Percentiles rank a stretch among this genome's conserved stretches.
These are phyloP conservation scores for Smittia aterrima DNA, from an alignment of 2,888 invertebrate species.

Conservation along the genomic window DNA sequence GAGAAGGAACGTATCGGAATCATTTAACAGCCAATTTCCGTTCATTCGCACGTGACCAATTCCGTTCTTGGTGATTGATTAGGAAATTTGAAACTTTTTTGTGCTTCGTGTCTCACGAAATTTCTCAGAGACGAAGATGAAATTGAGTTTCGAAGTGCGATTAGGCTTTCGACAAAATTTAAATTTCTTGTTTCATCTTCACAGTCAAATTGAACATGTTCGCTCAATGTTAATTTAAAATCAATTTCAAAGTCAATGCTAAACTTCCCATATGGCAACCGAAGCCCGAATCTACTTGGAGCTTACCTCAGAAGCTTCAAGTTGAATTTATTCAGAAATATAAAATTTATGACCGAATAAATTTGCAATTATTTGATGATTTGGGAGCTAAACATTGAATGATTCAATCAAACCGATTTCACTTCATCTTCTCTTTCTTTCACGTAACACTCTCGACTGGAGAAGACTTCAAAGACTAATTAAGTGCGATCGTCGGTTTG, in stretches of 20 bases:
- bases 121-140: not conserved
- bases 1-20: not conserved
- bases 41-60: constrained; percentile 24
- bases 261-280: not conserved
- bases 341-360: not conserved
- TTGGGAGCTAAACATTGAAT: not conserved
- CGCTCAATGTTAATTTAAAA: not conserved
- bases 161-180: not conserved
- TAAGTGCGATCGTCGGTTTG: too few relatives aligned
- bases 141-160: not conserved
- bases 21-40: constrained; percentile 33
- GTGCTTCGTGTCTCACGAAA: too few relatives aligned
- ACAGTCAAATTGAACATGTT: constrained; percentile 5
- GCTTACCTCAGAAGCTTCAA: too few relatives aligned
- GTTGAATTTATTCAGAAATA: not conserved
- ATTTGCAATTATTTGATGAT: not conserved
- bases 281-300: too few relatives aligned
- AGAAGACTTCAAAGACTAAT: too few relatives aligned
- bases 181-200: not conserved
- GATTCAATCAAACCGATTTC: not conserved
- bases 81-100: not conserved
- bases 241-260: constrained; percentile 29
- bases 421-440: not conserved
- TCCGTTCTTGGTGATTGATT: constrained; percentile 25
- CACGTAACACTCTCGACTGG: not conserved